Conservation (phyloP, 2,113 vertebrate species). For the Falco punctatus region DNA sequence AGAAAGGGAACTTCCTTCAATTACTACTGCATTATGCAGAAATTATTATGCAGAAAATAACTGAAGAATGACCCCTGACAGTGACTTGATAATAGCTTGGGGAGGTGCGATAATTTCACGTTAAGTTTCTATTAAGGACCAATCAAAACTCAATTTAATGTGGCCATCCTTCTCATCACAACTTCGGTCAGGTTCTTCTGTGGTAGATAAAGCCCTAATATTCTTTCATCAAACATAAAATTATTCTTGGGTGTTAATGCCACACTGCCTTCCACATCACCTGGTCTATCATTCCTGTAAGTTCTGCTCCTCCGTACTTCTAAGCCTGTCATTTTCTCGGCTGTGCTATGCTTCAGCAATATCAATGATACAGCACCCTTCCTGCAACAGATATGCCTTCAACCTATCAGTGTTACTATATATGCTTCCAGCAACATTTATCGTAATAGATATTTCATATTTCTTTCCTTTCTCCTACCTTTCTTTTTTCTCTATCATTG, state of each 20-base stretch:
- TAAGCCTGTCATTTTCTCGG: neutral
- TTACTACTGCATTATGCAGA: neutral
- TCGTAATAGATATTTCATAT: constrained; percentile 11
- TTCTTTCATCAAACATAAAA: constrained; percentile 12
- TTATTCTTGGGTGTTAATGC: constrained; percentile 21
- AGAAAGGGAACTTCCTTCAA: neutral
- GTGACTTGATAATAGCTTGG: neutral
- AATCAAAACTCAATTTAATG: neutral
- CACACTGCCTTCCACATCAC: neutral
- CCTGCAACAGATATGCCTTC: neutral
- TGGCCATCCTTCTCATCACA: neutral
- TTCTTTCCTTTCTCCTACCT: neutral
- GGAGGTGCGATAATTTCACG: fast-evolving
- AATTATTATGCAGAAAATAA: neutral
- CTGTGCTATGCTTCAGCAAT: neutral
- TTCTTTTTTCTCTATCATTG: neutral
- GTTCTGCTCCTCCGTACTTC: neutral
- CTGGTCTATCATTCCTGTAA: neutral
- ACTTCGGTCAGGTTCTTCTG: constrained; percentile 9
- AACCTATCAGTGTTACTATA: neutral
- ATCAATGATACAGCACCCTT: neutral
- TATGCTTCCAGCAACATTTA: neutral
- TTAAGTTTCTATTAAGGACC: neutral
- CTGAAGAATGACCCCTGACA: fast-evolving
- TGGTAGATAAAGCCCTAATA: neutral